A percentile compares a stretch with the other conserved stretches of the same genome.
Evolutionary conservation across 2,888 invertebrate species (phyloP).

Genomic region (Maniola hyperantus): DNA sequence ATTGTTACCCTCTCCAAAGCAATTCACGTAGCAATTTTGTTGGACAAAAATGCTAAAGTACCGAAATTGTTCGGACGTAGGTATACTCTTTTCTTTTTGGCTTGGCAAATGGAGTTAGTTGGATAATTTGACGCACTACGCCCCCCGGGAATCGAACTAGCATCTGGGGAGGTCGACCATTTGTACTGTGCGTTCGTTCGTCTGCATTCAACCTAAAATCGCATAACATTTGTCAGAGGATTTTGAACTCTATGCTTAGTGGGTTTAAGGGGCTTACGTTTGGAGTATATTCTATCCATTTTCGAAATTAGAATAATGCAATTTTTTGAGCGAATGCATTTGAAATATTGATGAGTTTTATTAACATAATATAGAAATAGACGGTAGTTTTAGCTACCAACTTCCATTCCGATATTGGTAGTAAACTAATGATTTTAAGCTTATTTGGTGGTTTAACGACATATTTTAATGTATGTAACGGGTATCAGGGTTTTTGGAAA

Average conservation of each 20-base stretch:
- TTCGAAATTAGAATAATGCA: slow-evolving; percentile 61
- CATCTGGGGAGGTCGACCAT: slow-evolving; percentile 55
- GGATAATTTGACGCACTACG: slow-evolving; percentile 64
- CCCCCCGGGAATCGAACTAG: slow-evolving; percentile 60
- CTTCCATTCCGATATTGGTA: not conserved
- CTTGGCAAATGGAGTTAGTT: slow-evolving; percentile 72
- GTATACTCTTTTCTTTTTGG: slow-evolving; percentile 47
- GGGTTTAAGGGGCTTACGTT: not conserved
- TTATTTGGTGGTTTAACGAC: too few species aligned
- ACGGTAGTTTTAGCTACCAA: not conserved
- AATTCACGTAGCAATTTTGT: slow-evolving; percentile 33
- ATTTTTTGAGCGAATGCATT: slow-evolving; percentile 56
- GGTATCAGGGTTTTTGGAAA: too few species aligned
- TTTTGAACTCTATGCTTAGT: slow-evolving; percentile 13
- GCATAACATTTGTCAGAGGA: slow-evolving; percentile 2
- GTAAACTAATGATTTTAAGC: not conserved
- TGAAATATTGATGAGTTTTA: slow-evolving; percentile 56
- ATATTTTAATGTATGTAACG: too few species aligned
- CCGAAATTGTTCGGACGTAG: slow-evolving; percentile 40
- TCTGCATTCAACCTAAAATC: slow-evolving; percentile 30
- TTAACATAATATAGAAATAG: slow-evolving; percentile 25
- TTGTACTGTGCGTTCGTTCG: slow-evolving; percentile 42
- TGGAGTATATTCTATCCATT: not conserved
- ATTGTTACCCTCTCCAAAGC: slow-evolving; percentile 14
- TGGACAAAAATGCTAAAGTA: slow-evolving; percentile 38